Conservation (phyloP, 1,140 invertebrate genomes). For the Vanessa atalanta region DNA sequence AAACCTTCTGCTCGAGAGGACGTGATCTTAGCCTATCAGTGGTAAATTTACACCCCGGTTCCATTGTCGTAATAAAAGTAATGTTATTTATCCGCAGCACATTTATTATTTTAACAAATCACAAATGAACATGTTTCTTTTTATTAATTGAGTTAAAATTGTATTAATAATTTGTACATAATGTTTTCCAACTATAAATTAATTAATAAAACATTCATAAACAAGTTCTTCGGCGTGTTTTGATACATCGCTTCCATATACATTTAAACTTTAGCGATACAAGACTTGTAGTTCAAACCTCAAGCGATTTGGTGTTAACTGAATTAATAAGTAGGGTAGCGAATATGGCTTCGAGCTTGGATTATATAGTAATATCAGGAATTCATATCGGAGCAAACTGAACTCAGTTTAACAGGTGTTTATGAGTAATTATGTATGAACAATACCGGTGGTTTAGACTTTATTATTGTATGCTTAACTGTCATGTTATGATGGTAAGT, state of each 20-base stretch:
- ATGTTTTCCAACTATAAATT: no score
- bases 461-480: no score
- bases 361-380: slow-evolving; percentile 1
- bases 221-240: background rate
- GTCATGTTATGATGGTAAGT: no score
- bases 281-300: slow-evolving; percentile 2
- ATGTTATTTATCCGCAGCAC: no score
- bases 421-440: background rate
- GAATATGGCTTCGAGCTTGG: background rate
- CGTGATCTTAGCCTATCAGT: no score
- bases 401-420: background rate
- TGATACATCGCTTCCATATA: background rate
- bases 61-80: no score
- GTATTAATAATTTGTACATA: no score
- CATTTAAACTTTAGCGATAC: background rate
- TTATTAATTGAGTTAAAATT: no score
- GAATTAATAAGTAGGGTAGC: slow-evolving; percentile 14
- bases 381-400: background rate
- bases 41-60: no score
- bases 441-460: background rate
- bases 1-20: no score
- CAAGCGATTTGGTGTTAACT: slow-evolving; percentile 14
- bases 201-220: background rate
- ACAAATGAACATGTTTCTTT: no score
- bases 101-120: no score